These are phyloP conservation scores for Timema podura DNA, from an alignment of 2,888 invertebrate species.

Conservation along the genomic window DNA sequence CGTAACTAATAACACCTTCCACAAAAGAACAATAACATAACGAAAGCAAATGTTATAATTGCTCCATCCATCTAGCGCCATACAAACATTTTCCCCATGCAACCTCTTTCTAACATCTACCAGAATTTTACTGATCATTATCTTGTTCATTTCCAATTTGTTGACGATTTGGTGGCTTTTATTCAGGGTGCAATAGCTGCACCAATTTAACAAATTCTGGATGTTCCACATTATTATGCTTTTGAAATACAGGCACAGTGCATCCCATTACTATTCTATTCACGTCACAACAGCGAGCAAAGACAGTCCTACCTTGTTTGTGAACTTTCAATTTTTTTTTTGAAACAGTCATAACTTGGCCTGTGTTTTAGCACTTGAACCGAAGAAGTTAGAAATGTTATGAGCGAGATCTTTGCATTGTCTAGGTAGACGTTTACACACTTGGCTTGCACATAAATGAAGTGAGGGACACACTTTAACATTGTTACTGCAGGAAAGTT, in stretches of 20 bases:
- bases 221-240: no score
- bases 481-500: constrained; percentile 33
- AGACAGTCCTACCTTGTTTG: constrained; percentile 37
- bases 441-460: constrained; percentile 39
- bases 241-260: constrained; percentile 22
- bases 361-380: constrained; percentile 34
- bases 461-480: constrained; percentile 39
- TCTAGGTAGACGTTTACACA: constrained; percentile 37
- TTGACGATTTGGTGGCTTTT: no score
- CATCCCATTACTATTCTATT: constrained; percentile 25
- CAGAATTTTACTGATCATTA: no score
- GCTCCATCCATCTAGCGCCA: no score
- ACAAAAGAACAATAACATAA: no score
- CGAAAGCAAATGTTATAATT: no score
- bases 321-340: constrained; percentile 35
- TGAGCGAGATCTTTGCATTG: constrained; percentile 37
- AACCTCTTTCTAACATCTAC: no score
- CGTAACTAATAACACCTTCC: no score
- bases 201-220: no score
- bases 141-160: no score
- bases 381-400: constrained; percentile 36
- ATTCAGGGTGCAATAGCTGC: no score
- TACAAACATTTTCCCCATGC: no score
- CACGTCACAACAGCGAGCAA: constrained; percentile 23
- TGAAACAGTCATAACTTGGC: constrained; percentile 33